These are phyloP conservation scores for Galerucella nymphaeae DNA, from an alignment of 2,888 invertebrate species.

Conservation along the genomic window DNA sequence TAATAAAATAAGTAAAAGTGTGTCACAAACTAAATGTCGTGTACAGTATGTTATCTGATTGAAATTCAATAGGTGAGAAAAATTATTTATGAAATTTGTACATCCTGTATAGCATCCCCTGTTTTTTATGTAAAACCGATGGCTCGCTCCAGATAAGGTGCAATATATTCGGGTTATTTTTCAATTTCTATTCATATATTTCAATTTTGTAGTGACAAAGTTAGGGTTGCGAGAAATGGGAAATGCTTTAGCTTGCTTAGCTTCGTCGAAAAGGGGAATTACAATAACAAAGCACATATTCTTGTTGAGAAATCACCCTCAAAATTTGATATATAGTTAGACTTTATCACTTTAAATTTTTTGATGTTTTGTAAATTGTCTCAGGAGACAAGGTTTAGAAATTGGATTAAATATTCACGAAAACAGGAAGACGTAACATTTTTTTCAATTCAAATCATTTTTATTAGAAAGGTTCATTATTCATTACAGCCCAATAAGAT, in stretches of 20 bases:
- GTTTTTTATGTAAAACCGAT: constrained; percentile 32
- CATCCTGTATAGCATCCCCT: constrained; percentile 13
- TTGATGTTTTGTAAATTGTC: constrained; percentile 18
- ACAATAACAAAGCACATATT: constrained; percentile 44
- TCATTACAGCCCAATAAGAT: neutral
- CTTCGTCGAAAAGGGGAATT: constrained; percentile 39
- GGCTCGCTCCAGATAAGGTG: constrained; percentile 34
- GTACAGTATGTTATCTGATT: constrained; percentile 5
- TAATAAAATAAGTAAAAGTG: neutral
- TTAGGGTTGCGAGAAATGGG: constrained; percentile 43
- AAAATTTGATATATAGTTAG: constrained; percentile 33
- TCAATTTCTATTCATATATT: constrained; percentile 45
- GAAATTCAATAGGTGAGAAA: constrained; percentile 2
- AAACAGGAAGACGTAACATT: neutral
- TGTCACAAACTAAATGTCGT: neutral
- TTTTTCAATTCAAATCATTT: neutral
- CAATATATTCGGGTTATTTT: constrained; percentile 42
- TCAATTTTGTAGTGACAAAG: constrained; percentile 43
- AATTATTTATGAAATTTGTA: constrained; percentile 9
- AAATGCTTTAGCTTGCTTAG: constrained; percentile 41
- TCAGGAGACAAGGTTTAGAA: neutral
- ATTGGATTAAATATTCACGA: constrained; percentile 12
- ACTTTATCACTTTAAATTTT: constrained; percentile 33
- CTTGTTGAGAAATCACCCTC: constrained; percentile 42
- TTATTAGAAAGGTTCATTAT: neutral